Conservation (phyloP, 2,888 invertebrate genomes). For the Orthonevra nobilis region DNA sequence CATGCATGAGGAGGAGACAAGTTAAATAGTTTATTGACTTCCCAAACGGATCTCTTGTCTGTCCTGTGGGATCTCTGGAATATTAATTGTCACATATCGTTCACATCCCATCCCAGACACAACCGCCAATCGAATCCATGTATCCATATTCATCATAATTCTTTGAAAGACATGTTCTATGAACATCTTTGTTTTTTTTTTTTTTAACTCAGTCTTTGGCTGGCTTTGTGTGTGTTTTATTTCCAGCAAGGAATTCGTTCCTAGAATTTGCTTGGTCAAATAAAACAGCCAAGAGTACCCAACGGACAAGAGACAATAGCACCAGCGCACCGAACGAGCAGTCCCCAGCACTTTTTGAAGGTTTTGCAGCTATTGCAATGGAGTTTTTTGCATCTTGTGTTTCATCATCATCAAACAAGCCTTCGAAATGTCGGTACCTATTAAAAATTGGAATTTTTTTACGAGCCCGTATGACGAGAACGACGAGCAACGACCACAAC, state of each 20-base stretch:
- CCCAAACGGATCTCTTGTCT: too few species aligned
- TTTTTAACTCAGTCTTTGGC: background rate
- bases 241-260: conserved; percentile 65
- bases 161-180: conserved; percentile 40
- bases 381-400: too few species aligned
- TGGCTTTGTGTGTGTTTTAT: conserved; percentile 35
- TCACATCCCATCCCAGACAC: conserved; percentile 3
- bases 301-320: conserved; percentile 51
- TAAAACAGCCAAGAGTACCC: too few species aligned
- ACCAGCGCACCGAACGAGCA: background rate
- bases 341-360: too few species aligned
- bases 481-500: too few species aligned
- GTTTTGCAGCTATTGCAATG: too few species aligned
- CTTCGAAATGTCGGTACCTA: too few species aligned
- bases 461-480: too few species aligned
- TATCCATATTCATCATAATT: conserved; percentile 66
- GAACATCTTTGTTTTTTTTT: background rate
- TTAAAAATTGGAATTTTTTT: too few species aligned
- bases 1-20: conserved; percentile 60
- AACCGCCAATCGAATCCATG: conserved; percentile 30
- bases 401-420: too few species aligned
- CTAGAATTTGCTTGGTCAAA: conserved; percentile 65
- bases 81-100: conserved; percentile 48
- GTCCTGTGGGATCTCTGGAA: conserved; percentile 42
- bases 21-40: conserved; percentile 67